Evolutionary conservation across 2,888 invertebrate species (phyloP), one percentile per base, ranked within the genome.

Genomic region (Apomyelois bistriatella): DNA sequence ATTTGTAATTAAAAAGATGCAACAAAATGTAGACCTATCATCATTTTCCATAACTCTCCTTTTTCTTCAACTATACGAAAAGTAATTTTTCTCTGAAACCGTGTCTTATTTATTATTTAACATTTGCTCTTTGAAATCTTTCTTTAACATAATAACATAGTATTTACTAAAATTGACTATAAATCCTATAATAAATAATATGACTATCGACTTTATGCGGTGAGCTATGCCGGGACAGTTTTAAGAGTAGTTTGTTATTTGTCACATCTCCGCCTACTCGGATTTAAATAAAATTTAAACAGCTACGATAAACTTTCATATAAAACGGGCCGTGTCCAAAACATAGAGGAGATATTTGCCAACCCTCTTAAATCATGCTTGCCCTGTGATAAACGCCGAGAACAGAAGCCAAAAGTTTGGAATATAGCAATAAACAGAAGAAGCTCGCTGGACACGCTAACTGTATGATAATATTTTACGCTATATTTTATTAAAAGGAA

Each of bases 281-380:
- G 48, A 35, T 60, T 61, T 56, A 60, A 62, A 64, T 61, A 62
- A 62, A 63, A 60, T 64, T 58, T 53, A 57, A 53, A 61, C 55
- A 58, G 53, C 56, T 48, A 60, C 66, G 62, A 66, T 69, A 70
- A 68, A 60, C 53, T 60, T 57, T 57, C 55, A 42, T 47, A 59
- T 52, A 54, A 60, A 58, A 57, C 53, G 36, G 47, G 37, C 41
- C 46, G 48, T 30, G 40, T 40, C 46, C 43, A 30, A 22, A 32
- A 4, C 46, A 51, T 55, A 42, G 41, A 32, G 58, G 56, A 53
- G 50, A 58, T 60, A 65, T 70, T 64, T 74, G 75, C 68, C 72
- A 76, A 73, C 62, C 54, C 55, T 58, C 52, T 64, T 68, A 70
- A 75, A 75, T 74, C 66, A 68, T 63, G 55, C 52, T 48, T 58